phyloP scores from a whole-genome alignment of 2,888 invertebrate species.

The Cephonodes hylas region DNA sequence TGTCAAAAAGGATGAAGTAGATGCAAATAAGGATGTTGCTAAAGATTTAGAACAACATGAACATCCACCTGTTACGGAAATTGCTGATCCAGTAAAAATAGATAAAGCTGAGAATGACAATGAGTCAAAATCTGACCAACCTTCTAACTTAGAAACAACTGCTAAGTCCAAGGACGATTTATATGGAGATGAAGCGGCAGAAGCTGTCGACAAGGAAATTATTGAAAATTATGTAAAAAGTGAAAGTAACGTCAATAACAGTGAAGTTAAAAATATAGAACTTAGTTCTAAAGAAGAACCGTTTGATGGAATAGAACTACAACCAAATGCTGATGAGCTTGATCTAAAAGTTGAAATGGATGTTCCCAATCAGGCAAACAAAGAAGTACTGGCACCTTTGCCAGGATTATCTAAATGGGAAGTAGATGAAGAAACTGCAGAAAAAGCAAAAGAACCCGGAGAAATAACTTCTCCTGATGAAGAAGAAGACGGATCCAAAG shows the following conservation, averaged over 20 bases:
- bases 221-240: conserved; percentile 80
- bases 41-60: conserved; percentile 14
- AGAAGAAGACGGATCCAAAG: conserved; percentile 83
- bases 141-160: conserved; percentile 31
- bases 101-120: conserved; percentile 32
- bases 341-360: conserved; percentile 78
- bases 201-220: conserved; percentile 80
- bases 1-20: conserved; percentile 46
- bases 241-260: conserved; percentile 45
- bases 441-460: conserved; percentile 70
- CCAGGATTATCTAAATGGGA: conserved; percentile 96
- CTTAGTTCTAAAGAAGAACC: conserved; percentile 72
- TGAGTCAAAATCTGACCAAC: conserved; percentile 24
- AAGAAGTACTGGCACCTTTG: conserved; percentile 86
- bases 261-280: conserved; percentile 50
- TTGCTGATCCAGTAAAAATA: conserved; percentile 22
- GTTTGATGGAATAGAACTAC: conserved; percentile 81
- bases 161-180: conserved; percentile 58
- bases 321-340: conserved; percentile 78
- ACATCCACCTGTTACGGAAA: conserved; percentile 14
- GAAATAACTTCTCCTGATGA: conserved; percentile 73
- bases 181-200: conserved; percentile 78
- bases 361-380: conserved; percentile 44
- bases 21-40: conserved; percentile 28
- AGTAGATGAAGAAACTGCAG: conserved; percentile 82